Percentiles rank a stretch among this genome's conserved stretches.
Evolutionary conservation across 2,888 invertebrate species (phyloP).

Genomic region (Atrina japonica): DNA sequence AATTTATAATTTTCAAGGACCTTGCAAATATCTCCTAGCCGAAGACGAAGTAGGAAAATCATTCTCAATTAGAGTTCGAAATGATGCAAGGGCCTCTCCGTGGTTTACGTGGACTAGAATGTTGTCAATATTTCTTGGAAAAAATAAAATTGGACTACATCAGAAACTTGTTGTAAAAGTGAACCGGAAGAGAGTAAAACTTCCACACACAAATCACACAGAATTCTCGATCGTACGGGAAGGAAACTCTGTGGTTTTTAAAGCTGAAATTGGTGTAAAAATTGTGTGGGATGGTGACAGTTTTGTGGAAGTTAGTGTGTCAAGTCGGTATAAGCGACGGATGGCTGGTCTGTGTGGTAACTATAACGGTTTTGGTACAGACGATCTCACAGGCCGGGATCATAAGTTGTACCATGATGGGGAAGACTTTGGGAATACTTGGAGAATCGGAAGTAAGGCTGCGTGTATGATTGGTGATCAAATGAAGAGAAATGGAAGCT

Average conservation of each 20-base stretch:
- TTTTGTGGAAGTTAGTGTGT: constrained; percentile 91
- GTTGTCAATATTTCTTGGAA: constrained; percentile 84
- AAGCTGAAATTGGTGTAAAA: constrained; percentile 85
- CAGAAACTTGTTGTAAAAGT: constrained; percentile 92
- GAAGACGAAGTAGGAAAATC: constrained; percentile 87
- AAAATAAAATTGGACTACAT: constrained; percentile 84
- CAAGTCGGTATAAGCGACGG: constrained; percentile 87
- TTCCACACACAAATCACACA: constrained; percentile 85
- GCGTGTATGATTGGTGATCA: constrained; percentile 69
- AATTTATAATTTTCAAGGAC: constrained; percentile 93
- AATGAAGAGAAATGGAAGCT: constrained; percentile 52
- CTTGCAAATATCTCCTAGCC: constrained; percentile 91
- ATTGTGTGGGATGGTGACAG: constrained; percentile 96
- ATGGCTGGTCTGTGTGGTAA: constrained; percentile 97
- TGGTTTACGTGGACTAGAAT: constrained; percentile 96
- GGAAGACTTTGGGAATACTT: constrained; percentile 90
- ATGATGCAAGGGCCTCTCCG: constrained; percentile 90
- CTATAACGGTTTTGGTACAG: constrained; percentile 92
- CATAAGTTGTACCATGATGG: constrained; percentile 85
- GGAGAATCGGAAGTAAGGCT: constrained; percentile 91
- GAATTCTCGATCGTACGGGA: constrained; percentile 82
- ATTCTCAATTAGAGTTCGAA: constrained; percentile 94
- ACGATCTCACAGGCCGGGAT: constrained; percentile 85
- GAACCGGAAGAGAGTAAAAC: constrained; percentile 87
- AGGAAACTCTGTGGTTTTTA: constrained; percentile 80